Base-by-base conservation (phyloP, 2,113 vertebrate species). In the Plecotus auritus region DNA sequence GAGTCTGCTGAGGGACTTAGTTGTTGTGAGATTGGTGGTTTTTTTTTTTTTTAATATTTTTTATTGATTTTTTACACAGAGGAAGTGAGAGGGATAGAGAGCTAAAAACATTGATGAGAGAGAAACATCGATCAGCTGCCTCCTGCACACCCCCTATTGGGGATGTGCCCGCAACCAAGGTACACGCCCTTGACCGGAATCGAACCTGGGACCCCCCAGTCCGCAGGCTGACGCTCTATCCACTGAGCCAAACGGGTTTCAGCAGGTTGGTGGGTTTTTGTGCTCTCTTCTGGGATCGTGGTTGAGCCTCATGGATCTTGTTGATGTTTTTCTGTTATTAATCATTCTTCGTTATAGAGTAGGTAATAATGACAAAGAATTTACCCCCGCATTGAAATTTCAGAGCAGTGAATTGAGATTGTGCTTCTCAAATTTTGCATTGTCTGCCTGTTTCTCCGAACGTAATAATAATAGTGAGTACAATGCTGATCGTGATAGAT, bases 401-500 rank as follows among this genome's bases (percentile, higher is more conserved):
- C 61, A 76, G 85, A 72, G 70, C 61, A 23, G 17, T 16, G 84
- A 70, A 47, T 18, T 51, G 66, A 69, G 78, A 64, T 22, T 16
- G 32, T 14, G 49, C 2, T 28, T 88, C 61, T 86, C 69, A 83
- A 22, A 22, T 91, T 40, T 73, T 85, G 14, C 8, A 10, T n/a
- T 4, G 26, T 82, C n/a, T 42, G 11, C 7, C 7, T 17, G 1
- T 89, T 93, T 91, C 77, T 64, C 32, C 61, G 3, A 30, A 82
- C 11, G 42, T 51, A 42, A 45, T 26, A 17, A 26, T 18, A 72
- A 49, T 9, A 67, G n/a, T 12, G 47, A 87, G 70, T n/a, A 37
- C 18, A 10, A 1, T n/a, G 70, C 35, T 1, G 1, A 9, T 54
- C n/a, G 0, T 18, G 26, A 20, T 7, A 51, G 82, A 13, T 35